These are phyloP conservation scores for Phodopus roborovskii DNA, from an alignment of 2,113 vertebrate genomes.

Conservation along the genomic window DNA sequence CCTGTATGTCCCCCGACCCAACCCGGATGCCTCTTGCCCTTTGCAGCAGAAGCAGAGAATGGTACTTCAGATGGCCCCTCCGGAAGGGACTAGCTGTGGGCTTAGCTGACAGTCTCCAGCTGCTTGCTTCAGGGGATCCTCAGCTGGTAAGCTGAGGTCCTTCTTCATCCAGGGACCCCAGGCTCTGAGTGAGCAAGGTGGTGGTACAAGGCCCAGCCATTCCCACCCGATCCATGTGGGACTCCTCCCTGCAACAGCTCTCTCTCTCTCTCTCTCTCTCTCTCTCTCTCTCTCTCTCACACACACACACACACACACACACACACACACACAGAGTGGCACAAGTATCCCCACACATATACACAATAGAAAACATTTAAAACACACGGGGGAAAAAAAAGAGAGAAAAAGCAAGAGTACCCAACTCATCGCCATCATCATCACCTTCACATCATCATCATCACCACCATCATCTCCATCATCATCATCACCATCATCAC, in stretches of 20 bases:
- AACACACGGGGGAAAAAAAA: not conserved
- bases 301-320: not conserved
- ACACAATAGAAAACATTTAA: not conserved
- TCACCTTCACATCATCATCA: too few species aligned
- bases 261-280: too few species aligned
- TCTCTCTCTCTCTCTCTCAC: not conserved
- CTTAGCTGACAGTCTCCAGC: not conserved
- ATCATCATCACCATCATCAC: not conserved
- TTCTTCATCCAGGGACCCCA: not conserved
- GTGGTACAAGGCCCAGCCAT: not conserved
- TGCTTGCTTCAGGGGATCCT: not conserved
- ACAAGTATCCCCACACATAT: not conserved
- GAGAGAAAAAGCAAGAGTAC: not conserved
- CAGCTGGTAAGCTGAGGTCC: not conserved
- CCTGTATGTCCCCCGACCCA: not conserved
- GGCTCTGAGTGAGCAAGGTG: rapidly evolving
- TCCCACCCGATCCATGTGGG: not conserved
- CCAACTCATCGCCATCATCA: not conserved
- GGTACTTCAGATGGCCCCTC: not conserved
- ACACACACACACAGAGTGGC: not conserved
- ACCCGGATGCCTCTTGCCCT: not conserved
- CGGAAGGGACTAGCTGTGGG: rapidly evolving
- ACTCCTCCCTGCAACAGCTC: not conserved
- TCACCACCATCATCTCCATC: not conserved
- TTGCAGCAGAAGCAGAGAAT: not conserved